These are phyloP conservation scores for Phaethornis superciliosus DNA, from an alignment of 2,113 vertebrate genomes.

Conservation along the genomic window DNA sequence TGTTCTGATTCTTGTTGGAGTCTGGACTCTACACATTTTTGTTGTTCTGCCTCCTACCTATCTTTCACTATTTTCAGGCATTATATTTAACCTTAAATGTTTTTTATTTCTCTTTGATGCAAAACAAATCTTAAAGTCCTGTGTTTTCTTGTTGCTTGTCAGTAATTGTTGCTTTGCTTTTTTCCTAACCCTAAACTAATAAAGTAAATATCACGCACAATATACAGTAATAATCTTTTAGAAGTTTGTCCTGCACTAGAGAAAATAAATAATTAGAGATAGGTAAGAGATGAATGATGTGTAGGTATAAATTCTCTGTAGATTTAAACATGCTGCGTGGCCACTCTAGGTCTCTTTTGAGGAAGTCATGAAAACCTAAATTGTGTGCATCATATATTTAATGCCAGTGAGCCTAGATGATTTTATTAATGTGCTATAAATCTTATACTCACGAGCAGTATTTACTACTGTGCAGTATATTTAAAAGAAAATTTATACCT, in stretches of 20 bases:
- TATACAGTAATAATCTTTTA: not conserved
- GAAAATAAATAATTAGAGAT: conserved; percentile 54
- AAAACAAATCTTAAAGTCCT: not conserved
- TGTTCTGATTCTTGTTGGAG: not conserved
- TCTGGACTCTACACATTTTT: not conserved
- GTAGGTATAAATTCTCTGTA: conserved; percentile 40
- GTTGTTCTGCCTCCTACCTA: not conserved
- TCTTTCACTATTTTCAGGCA: not conserved
- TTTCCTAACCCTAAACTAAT: not conserved
- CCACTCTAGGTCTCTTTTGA: conserved; percentile 66
- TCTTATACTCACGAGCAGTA: conserved; percentile 48
- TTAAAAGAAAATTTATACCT: conserved; percentile 64
- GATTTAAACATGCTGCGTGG: conserved; percentile 60
- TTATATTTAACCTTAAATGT: not conserved
- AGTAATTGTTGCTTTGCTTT: not conserved
- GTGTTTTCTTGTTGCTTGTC: not conserved
- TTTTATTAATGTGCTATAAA: conserved; percentile 74
- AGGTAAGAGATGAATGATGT: conserved; percentile 29
- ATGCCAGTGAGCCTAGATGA: conserved; percentile 60
- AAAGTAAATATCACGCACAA: not conserved
- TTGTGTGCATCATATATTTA: conserved; percentile 70
- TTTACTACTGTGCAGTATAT: conserved; percentile 71
- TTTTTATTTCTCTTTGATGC: not conserved
- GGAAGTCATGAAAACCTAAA: conserved; percentile 66
- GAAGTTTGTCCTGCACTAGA: conserved; percentile 2